Base-by-base conservation (phyloP, 2,797 vertebrate genomes). In the Poecilia picta region DNA sequence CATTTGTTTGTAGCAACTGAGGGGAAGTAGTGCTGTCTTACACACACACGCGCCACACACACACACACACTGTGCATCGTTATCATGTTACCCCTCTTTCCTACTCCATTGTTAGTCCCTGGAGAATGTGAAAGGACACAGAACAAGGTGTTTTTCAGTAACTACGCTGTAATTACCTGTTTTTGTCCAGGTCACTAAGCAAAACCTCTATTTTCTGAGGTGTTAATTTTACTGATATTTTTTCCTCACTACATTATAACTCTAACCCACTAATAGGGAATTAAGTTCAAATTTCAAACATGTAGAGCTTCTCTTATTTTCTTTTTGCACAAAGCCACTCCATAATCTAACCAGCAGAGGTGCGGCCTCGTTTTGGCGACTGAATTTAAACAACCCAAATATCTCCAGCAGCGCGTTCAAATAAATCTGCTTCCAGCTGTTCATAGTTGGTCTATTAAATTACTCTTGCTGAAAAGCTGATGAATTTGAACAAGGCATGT, bases 1-100 rank as follows among this genome's bases (percentile, higher is more conserved):
- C 73, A 43, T 39, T 28, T 72, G 46, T 57, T 89, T 79, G 75
- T 77, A 80, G 72, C 49, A 78, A 57, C 47, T 62, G 12, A 73
- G 39, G 41, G 20, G 18, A n/a, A 55, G 46, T 45, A 75, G 80
- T 81, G 74, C 76, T 68, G 46, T 71, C 64, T 88, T 86, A 73
- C 77, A 62, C 53, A 55, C 53, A 55, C 53, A 53, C 7, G n/a
- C n/a, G n/a, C n/a, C n/a, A n/a, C n/a, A n/a, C n/a, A 73, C 77
- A 62, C 53, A 55, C 53, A 55, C 53, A 53, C 7, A 25, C 51
- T 75, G 83, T 90, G 81, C 89, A 77, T 88, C 82, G 78, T 33
- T 89, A 87, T 93, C 83, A 74, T 70, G 84, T 94, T 94, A 87
- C 94, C 70, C 64, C 83, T 83, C 84, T 87, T 86, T 89, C 81